A percentile compares a stretch with the other conserved stretches of the same genome.
Conservation (phyloP, 2,113 vertebrate species). For the Seriola quinqueradiata region DNA sequence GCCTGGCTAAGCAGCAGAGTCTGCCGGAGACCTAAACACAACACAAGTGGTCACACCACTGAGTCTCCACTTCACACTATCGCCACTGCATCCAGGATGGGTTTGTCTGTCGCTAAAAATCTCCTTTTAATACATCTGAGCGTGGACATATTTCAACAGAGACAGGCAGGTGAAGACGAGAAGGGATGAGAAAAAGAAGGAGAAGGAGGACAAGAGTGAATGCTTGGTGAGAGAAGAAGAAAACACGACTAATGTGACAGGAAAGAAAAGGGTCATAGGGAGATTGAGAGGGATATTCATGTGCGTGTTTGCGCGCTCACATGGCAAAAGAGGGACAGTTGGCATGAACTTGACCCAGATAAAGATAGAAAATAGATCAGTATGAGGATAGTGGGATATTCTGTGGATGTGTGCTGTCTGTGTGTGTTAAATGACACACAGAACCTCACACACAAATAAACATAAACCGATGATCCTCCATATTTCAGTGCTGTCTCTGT, state of each 20-base stretch:
- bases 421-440: background rate
- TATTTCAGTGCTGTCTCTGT: background rate
- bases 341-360: conserved; percentile 79
- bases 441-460: background rate
- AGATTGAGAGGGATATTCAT: conserved; percentile 73
- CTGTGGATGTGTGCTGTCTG: background rate
- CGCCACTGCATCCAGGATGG: background rate
- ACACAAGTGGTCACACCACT: conserved; percentile 7
- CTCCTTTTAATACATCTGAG: background rate
- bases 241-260: conserved; percentile 3
- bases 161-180: background rate
- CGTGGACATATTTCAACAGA: background rate
- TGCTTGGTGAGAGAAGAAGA: conserved; percentile 4
- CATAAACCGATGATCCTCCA: background rate
- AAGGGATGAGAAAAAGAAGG: background rate
- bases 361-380: conserved; percentile 57
- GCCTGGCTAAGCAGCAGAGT: conserved; percentile 49
- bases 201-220: background rate
- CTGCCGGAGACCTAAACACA: conserved; percentile 9
- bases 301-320: conserved; percentile 50
- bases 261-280: conserved; percentile 64
- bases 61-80: background rate
- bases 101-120: conserved; percentile 20
- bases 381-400: conserved; percentile 12
- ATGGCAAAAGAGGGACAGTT: conserved; percentile 70